Evolutionary conservation across 2,113 vertebrate species (phyloP), one percentile per base, ranked within the genome.

Genomic region (Pteronura brasiliensis): DNA sequence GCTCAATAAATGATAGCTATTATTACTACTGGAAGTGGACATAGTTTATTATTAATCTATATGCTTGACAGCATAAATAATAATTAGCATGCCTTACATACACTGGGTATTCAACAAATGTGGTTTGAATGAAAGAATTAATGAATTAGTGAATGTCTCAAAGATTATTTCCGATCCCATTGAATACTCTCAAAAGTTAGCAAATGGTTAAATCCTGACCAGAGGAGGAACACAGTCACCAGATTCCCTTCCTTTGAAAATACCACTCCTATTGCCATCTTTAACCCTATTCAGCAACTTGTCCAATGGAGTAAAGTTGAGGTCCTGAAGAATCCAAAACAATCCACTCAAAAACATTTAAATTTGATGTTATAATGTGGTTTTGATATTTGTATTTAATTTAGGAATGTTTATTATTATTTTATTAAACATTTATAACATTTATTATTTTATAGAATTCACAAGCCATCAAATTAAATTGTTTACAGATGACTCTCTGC

Each of bases 331-430:
- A 92, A 90, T 93, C 42, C 9, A 92, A 36, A 63, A n/a, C 1
- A 85, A 77, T 86, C 55, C 25, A 80, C 36, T 21, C 18, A 4
- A 57, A 85, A 97, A 52, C 31, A 93, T 81, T 84, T 61, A 44
- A 88, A 83, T 88, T 71, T 74, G 17, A 86, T 59, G 44, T 94
- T 69, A 27, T 55, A 93, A 42, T 61, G 10, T 74, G 42, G 15
- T 49, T 67, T 95, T 92, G 47, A 44, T 96, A 82, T 76, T 95
- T 91, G n/a, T 59, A 49, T 42, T 92, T 95, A 77, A 94, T 69
- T 93, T 27, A 10, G 44, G 36, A 72, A 65, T 47, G 63, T 55
- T 85, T 55, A 80, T 92, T 47, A 76, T 44, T 95, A 55, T 55
- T 55, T 55, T 55, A 55, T 55, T 55, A 55, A 55, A 55, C 18